A percentile compares a stretch with the other conserved stretches of the same genome.
Conservation (phyloP, 2,888 invertebrate species). For the Axea sp. region DNA sequence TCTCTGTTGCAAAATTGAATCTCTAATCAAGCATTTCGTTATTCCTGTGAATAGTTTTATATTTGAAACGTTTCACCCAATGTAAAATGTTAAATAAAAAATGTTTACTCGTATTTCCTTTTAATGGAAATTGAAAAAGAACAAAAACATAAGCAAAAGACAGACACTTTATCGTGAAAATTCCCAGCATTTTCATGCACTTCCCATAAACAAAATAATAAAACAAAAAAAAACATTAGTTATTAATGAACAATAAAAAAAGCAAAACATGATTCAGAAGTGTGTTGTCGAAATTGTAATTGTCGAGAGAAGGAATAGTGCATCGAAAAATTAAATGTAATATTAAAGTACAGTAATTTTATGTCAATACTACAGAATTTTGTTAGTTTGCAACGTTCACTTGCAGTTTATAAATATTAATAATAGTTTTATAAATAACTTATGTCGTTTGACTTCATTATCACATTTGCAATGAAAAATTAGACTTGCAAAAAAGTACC, state of each 20-base stretch:
- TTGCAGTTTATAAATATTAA: too few species aligned
- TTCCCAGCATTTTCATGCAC: conserved; percentile 30
- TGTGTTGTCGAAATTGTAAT: background rate
- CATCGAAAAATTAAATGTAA: too few species aligned
- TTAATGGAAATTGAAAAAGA: conserved; percentile 11
- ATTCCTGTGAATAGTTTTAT: background rate
- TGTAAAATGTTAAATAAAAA: background rate
- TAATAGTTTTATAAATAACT: too few species aligned
- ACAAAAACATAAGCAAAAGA: conserved; percentile 37
- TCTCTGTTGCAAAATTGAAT: background rate
- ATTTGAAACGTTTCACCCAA: background rate
- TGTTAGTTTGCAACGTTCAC: too few species aligned
- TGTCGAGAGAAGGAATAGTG: background rate
- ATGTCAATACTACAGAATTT: too few species aligned
- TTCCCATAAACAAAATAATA: conserved; percentile 1
- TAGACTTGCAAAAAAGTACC: too few species aligned
- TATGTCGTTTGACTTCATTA: too few species aligned
- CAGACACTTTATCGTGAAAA: conserved; percentile 22
- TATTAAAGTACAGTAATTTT: too few species aligned
- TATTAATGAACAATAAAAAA: conserved; percentile 7
- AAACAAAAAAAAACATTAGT: conserved; percentile 23
- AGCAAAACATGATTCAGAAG: conserved; percentile 5
- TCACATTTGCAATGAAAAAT: too few species aligned
- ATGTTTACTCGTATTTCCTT: background rate
- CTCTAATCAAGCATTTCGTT: background rate